phyloP scores from a whole-genome alignment of 2,113 vertebrate genomes.

The Psilopogon haemacephalus region DNA sequence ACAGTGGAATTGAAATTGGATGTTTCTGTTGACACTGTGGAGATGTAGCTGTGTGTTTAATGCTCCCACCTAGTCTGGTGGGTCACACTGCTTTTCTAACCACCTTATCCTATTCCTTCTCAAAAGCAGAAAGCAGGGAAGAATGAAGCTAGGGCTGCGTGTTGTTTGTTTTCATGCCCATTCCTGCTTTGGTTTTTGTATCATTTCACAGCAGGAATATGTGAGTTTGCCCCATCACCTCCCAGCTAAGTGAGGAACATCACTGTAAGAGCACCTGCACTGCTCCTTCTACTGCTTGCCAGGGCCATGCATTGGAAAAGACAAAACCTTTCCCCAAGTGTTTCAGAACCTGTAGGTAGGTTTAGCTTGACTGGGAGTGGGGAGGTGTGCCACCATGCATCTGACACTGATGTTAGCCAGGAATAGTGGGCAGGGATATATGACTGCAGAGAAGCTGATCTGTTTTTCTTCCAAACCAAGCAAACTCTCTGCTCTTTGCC shows the following conservation, averaged over 20 bases:
- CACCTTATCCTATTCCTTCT: neutral
- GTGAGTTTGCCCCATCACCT: neutral
- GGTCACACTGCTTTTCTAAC: neutral
- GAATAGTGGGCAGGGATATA: neutral
- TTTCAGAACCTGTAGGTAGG: neutral
- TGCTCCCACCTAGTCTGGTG: fast-evolving
- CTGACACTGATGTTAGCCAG: fast-evolving
- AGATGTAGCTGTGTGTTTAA: neutral
- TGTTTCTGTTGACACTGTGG: neutral
- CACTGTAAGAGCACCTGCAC: neutral
- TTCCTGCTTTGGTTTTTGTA: neutral
- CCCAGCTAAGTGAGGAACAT: neutral
- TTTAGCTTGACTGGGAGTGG: neutral
- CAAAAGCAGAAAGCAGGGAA: neutral
- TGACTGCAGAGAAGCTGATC: neutral
- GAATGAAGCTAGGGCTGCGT: neutral
- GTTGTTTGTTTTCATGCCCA: neutral
- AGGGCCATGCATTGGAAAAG: neutral
- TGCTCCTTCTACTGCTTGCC: neutral
- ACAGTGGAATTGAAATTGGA: neutral
- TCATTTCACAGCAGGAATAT: neutral
- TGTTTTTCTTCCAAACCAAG: neutral
- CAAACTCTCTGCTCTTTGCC: neutral
- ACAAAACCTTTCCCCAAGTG: neutral
- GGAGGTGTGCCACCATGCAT: neutral